Evolutionary conservation across 2,113 vertebrate species (phyloP).

Genomic region (Amblyornis subalaris): DNA sequence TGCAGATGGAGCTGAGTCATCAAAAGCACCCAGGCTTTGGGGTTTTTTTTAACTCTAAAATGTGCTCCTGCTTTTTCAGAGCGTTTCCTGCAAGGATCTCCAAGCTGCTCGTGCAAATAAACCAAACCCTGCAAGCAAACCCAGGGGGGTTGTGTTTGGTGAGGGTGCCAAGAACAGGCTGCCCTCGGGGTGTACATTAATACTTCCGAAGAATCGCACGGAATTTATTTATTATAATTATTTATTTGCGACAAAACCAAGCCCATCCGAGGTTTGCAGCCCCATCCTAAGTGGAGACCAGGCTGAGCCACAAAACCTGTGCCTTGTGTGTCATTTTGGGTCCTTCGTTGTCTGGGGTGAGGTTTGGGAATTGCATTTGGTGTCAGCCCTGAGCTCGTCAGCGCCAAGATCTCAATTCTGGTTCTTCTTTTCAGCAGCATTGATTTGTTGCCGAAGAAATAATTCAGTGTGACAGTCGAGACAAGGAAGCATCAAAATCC

Average conservation of each 20-base stretch:
- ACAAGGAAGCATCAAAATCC: not conserved
- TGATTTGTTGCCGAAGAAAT: not conserved
- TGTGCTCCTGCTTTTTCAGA: not conserved
- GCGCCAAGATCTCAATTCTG: not conserved
- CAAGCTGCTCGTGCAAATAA: not conserved
- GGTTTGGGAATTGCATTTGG: not conserved
- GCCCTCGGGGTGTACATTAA: not conserved
- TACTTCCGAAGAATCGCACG: not conserved
- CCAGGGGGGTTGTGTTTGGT: not conserved
- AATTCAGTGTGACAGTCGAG: not conserved
- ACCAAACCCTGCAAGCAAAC: not conserved
- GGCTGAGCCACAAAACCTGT: not conserved
- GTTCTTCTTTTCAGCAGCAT: not conserved
- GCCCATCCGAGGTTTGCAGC: not conserved
- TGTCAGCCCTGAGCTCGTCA: not conserved
- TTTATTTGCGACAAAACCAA: not conserved
- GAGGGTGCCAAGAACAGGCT: not conserved
- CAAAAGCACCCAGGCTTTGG: not conserved
- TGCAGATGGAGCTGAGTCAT: not conserved
- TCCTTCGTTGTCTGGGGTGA: not conserved
- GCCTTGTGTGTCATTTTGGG: not conserved
- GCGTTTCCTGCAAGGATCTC: not conserved
- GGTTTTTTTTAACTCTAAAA: not conserved
- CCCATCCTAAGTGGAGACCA: not conserved
- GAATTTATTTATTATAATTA: not conserved